These are phyloP conservation scores for Drosophila tripunctata DNA, from an alignment of 2,888 invertebrate genomes.

Conservation along the genomic window DNA sequence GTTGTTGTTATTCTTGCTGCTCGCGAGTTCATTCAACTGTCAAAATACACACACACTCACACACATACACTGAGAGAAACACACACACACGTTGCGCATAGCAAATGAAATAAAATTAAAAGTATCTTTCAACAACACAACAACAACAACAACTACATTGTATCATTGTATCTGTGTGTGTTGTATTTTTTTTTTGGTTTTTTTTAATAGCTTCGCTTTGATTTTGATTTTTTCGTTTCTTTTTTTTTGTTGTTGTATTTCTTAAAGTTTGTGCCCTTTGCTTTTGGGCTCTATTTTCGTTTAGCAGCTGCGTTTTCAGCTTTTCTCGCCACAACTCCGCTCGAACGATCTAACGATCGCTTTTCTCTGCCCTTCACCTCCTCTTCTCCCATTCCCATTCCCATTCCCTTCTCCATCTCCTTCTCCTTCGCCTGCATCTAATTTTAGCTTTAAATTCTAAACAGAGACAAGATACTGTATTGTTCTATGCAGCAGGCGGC, in stretches of 20 bases:
- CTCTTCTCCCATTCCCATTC: too few relatives aligned
- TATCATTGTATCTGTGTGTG: constrained; percentile 32
- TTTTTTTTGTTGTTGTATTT: neutral
- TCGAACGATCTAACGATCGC: too few relatives aligned
- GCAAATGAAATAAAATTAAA: constrained; percentile 50
- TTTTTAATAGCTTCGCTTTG: constrained; percentile 43
- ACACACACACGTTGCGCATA: constrained; percentile 39
- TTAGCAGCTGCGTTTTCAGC: constrained; percentile 47
- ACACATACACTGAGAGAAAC: constrained; percentile 29
- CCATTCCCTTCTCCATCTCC: neutral
- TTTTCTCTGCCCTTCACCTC: too few relatives aligned
- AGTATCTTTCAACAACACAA: constrained; percentile 33
- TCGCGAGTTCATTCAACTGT: constrained; percentile 81
- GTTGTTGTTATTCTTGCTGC: constrained; percentile 27
- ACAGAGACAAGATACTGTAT: constrained; percentile 67
- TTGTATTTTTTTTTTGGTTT: constrained; percentile 45
- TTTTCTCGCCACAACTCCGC: constrained; percentile 15
- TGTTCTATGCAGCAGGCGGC: constrained; percentile 67
- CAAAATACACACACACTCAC: constrained; percentile 54
- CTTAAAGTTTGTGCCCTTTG: constrained; percentile 22
- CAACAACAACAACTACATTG: constrained; percentile 19
- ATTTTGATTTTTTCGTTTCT: constrained; percentile 15
- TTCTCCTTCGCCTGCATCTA: constrained; percentile 41
- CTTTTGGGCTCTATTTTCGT: constrained; percentile 38
- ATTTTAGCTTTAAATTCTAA: constrained; percentile 75